Evolutionary conservation across 2,888 invertebrate species (phyloP).

Genomic region (Nemotelus nigrinus): DNA sequence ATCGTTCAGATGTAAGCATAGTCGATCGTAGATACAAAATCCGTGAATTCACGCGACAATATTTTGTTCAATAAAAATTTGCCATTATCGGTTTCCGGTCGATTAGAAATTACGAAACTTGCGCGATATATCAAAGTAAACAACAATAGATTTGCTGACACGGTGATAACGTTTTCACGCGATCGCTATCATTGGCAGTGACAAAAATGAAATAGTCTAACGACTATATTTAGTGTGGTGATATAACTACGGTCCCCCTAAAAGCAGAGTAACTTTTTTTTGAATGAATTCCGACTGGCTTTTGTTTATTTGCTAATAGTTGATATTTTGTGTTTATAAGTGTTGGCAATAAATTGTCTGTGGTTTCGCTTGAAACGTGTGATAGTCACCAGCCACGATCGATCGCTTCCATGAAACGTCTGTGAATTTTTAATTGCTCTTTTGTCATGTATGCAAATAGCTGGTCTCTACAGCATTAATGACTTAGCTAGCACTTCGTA

Average conservation of each 20-base stretch:
- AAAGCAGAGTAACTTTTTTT: too few species aligned
- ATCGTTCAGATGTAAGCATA: neutral
- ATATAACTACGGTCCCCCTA: neutral
- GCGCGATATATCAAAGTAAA: neutral
- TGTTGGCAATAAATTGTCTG: too few species aligned
- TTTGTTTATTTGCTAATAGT: too few species aligned
- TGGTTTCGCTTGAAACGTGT: neutral
- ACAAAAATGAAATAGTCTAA: neutral
- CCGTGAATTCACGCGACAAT: too few species aligned
- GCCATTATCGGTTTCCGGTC: constrained; percentile 24
- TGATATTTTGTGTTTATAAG: too few species aligned
- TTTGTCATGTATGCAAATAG: constrained; percentile 33
- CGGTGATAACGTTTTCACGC: too few species aligned
- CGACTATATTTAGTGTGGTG: neutral
- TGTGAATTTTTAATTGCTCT: constrained; percentile 24
- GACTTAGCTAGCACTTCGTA: constrained; percentile 1
- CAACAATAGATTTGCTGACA: too few species aligned
- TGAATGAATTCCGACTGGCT: too few species aligned
- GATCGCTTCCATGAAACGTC: neutral
- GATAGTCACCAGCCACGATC: neutral
- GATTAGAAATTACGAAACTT: constrained; percentile 6
- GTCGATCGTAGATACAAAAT: too few species aligned
- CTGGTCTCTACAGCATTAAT: neutral
- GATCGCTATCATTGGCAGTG: too few species aligned
- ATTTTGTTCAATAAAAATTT: too few species aligned